Base-by-base conservation (phyloP, 1,140 invertebrate species). In the Platyura marginata region DNA sequence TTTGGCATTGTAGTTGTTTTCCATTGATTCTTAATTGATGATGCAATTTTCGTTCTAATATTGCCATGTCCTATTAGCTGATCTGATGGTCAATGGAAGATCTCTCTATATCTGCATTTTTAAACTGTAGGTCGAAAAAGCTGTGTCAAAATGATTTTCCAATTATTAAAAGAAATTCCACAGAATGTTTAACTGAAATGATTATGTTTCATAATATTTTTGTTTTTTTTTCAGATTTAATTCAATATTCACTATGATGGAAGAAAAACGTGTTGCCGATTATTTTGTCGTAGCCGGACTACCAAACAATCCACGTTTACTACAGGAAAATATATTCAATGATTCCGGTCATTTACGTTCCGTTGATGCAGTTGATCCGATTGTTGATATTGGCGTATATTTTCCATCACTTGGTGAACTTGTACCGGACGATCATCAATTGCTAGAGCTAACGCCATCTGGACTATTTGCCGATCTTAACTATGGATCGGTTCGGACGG, bases 271-370 rank as follows among this genome's bases (percentile, higher is more conserved):
- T 60, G 78, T 88, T 40, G 82, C 81, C 16, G 83, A 98, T 66
- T 97, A 97, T 66, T 98, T 98, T 73, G 91, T 98, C 44, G 82
- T 98, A 32, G 92, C 92, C 57, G 94, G 94, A 15, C 67, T 98
- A 54, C 81, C 87, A 9, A 80, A 83, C 23, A 73, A 85, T 57
- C 71, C 75, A 39, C 67, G 86, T 64, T 68, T 78, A 57, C 59
- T 91, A 19, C 83, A 86, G 54, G 89, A 93, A 55, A 76, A 74
- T 46, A 74, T 77, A 68, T 72, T 77, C 56, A 70, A 76, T 48
- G 81, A 92, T 64, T 77, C 83, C 54, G 77, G 79, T 9, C 76
- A 79, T 50, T 69, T 90, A 3, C 89, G 87, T 55, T 74, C 68
- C 20, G 71, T 70, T 32, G 70, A 65, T 50, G 65, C 72, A 42